phyloP scores from a whole-genome alignment of 2,888 invertebrate species.

The Craniophora ligustri region DNA sequence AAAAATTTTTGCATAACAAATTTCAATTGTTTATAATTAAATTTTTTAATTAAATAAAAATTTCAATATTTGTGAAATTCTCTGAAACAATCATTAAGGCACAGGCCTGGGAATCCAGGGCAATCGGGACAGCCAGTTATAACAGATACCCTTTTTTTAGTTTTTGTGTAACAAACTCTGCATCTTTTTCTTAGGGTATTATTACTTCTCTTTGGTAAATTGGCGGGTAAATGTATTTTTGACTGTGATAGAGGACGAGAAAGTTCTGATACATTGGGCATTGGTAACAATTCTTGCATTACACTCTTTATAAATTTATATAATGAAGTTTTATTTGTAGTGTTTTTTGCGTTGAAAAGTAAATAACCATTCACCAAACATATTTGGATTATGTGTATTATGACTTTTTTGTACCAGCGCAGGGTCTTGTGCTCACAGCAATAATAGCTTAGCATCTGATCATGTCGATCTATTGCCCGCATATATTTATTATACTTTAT shows the following conservation, averaged over 20 bases:
- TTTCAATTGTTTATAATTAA: conserved; percentile 27
- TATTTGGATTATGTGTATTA: no score
- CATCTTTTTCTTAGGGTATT: conserved; percentile 36
- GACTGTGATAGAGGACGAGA: conserved; percentile 30
- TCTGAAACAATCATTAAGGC: conserved; percentile 31
- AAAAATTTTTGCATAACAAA: conserved; percentile 33
- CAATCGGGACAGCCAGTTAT: conserved; percentile 36
- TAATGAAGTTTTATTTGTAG: conserved; percentile 32
- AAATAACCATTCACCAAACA: no score
- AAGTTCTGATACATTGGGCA: conserved; percentile 32
- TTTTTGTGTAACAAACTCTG: conserved; percentile 34
- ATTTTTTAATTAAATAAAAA: conserved; percentile 26
- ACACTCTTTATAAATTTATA: conserved; percentile 29
- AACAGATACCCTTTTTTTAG: conserved; percentile 28
- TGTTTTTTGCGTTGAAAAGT: no score
- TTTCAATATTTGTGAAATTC: conserved; percentile 34
- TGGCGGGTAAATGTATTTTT: conserved; percentile 36
- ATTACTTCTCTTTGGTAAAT: conserved; percentile 31
- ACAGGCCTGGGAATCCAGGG: conserved; percentile 37
- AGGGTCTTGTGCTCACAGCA: no score
- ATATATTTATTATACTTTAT: no score
- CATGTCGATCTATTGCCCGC: no score
- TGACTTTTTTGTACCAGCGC: no score
- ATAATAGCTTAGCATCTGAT: no score
- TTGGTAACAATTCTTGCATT: conserved; percentile 32